phyloP scores from a whole-genome alignment of 2,797 vertebrate genomes.

The Anguilla anguilla region DNA sequence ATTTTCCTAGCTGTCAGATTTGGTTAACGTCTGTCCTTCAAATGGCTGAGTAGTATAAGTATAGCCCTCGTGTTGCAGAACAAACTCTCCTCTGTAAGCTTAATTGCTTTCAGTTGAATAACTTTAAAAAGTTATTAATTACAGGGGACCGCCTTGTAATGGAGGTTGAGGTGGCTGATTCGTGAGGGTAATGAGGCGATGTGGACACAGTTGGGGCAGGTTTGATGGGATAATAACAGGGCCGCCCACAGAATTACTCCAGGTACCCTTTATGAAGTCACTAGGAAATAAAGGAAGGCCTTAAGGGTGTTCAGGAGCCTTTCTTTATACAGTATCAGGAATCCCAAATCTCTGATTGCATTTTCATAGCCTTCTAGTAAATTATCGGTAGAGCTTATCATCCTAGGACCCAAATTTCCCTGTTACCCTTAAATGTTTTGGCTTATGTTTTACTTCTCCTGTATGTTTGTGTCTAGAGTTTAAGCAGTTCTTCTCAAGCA shows the following conservation, averaged over 20 bases:
- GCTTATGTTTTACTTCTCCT: not conserved
- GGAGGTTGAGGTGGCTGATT: conserved; percentile 76
- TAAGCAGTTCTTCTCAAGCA: not conserved
- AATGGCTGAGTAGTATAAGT: conserved; percentile 72
- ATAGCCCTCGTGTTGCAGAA: conserved; percentile 69
- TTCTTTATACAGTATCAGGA: conserved; percentile 37
- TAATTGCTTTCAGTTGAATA: conserved; percentile 79
- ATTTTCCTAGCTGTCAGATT: conserved; percentile 69
- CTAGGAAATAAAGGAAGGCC: conserved; percentile 50
- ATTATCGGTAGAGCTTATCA: not conserved
- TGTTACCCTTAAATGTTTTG: not conserved
- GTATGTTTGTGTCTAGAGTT: not conserved
- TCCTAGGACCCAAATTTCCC: not conserved
- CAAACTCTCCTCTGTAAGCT: conserved; percentile 73
- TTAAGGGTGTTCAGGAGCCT: conserved; percentile 31
- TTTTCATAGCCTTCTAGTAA: conserved; percentile 1
- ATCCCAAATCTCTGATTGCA: not conserved
- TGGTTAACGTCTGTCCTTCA: conserved; percentile 69
- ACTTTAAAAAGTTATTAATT: conserved; percentile 82
- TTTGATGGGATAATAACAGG: conserved; percentile 73
- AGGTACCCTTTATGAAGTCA: conserved; percentile 56
- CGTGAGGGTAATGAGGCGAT: conserved; percentile 72
- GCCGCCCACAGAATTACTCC: conserved; percentile 56
- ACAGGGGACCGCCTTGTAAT: conserved; percentile 69
- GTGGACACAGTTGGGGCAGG: conserved; percentile 57